A percentile compares a stretch with the other conserved stretches of the same genome.
Evolutionary conservation across 2,113 vertebrate species (phyloP).

Genomic region (Perca flavescens): DNA sequence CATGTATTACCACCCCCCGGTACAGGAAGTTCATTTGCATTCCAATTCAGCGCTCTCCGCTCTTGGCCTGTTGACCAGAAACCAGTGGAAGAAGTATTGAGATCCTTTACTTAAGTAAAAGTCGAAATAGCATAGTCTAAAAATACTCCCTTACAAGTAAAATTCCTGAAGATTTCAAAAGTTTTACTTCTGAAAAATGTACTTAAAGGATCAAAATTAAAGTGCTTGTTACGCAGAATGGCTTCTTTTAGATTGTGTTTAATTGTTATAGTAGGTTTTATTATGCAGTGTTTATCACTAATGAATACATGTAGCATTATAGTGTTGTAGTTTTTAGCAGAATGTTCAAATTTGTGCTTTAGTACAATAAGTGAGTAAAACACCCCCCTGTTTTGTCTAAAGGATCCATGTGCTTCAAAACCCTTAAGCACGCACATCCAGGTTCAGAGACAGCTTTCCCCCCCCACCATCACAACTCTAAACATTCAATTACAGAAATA

Average conservation of each 20-base stretch:
- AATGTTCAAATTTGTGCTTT: too few species aligned
- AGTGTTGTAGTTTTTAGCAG: not conserved
- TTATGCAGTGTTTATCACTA: too few species aligned
- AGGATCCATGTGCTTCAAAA: conserved; percentile 35
- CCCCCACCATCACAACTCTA: too few species aligned
- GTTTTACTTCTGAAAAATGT: not conserved
- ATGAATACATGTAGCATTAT: not conserved
- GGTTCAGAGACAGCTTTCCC: too few species aligned
- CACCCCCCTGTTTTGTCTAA: conserved; percentile 37
- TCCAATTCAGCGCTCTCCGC: conserved; percentile 42
- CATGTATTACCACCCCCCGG: conserved; percentile 24
- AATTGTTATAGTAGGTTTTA: not conserved
- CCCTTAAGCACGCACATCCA: too few species aligned
- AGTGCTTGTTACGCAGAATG: not conserved
- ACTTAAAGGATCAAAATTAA: not conserved
- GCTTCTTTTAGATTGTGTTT: not conserved
- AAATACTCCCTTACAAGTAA: not conserved
- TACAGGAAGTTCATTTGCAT: conserved; percentile 75
- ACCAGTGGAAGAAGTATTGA: conserved; percentile 7
- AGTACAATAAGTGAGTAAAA: not conserved
- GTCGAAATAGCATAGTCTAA: not conserved
- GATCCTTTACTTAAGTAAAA: not conserved
- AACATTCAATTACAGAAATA: too few species aligned
- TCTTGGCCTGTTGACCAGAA: conserved; percentile 39
- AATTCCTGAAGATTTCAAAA: not conserved